phyloP scores from a whole-genome alignment of 1,140 invertebrate genomes.

The Nymphalis io region DNA sequence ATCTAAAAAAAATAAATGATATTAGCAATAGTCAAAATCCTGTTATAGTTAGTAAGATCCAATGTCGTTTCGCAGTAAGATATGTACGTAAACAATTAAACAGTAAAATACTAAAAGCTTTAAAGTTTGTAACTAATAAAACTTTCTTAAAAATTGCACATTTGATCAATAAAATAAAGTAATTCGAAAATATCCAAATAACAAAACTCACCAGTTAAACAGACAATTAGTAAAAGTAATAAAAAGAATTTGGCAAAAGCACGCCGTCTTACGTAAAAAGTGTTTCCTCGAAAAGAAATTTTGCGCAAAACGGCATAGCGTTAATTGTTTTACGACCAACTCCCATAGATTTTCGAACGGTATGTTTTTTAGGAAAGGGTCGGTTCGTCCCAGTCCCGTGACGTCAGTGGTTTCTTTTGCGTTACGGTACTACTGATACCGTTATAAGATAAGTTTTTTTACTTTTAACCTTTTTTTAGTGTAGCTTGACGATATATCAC shows the following conservation, averaged over 20 bases:
- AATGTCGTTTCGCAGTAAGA: too few relatives aligned
- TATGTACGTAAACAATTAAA: background rate
- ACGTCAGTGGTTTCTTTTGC: background rate
- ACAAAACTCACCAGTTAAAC: slow-evolving; percentile 9
- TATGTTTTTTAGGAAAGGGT: slow-evolving; percentile 1
- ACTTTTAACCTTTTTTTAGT: background rate
- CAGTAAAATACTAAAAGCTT: background rate
- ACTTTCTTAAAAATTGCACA: slow-evolving; percentile 2
- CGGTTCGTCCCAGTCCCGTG: background rate
- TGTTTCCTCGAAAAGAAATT: slow-evolving; percentile 24
- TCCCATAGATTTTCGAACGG: slow-evolving; percentile 1
- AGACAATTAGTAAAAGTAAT: slow-evolving; percentile 11
- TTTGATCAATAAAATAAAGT: background rate
- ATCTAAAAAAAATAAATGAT: background rate
- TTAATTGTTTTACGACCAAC: slow-evolving; percentile 17
- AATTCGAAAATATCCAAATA: background rate
- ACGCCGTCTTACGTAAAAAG: background rate
- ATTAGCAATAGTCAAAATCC: too few relatives aligned
- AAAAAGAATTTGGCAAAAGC: slow-evolving; percentile 4
- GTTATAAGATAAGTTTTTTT: background rate
- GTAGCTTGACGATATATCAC: too few relatives aligned
- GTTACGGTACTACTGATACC: background rate
- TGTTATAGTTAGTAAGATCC: too few relatives aligned
- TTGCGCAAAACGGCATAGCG: slow-evolving; percentile 14
- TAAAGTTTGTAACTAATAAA: background rate